Evolutionary conservation across 1,140 invertebrate genomes (phyloP), one percentile per base, ranked within the genome.

Genomic region (Calliphora vicina): DNA sequence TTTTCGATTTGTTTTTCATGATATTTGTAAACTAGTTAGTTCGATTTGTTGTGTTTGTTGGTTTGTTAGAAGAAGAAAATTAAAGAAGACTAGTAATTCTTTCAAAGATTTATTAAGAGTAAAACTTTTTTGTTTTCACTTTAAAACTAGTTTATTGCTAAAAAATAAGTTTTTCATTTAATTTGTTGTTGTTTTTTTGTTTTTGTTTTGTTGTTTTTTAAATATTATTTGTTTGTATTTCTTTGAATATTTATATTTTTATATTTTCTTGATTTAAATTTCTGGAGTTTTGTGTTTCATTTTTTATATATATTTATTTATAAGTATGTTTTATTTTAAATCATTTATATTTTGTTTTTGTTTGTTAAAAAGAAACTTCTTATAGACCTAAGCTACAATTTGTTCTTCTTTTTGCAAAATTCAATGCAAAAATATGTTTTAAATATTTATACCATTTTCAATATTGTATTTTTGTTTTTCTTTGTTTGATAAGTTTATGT

Each of bases 401-500:
- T n/a, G n/a, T n/a, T n/a, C n/a, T n/a, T n/a, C n/a, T n/a, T n/a
- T n/a, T 67, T 67, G 61, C 61, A 67, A 67, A 67, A 67, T 67
- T 67, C 20, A 9, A 67, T 67, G 61, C 61, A 67, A 67, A 25
- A 25, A 25, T 25, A 67, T 67, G 61, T 67, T 67, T 67, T 67
- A 67, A 67, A 67, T 67, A 67, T 67, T 23, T 67, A 17, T 57
- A 57, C n/a, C 61, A 23, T 23, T 67, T 67, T 23, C 9, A 6
- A 67, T 67, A 1, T 67, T 67, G 10, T 8, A 67, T 25, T 67
- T 67, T 67, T 67, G 5, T 43, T 45, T 50, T 67, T 67, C 61
- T 67, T 67, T 67, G 20, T 67, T 67, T 67, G 61, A 67, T 67
- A 67, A 67, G 61, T 67, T 67, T 67, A 67, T 25, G 61, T 67